phyloP scores from a whole-genome alignment of 64 coral and sea anemone species.

The Actinia equina region DNA sequence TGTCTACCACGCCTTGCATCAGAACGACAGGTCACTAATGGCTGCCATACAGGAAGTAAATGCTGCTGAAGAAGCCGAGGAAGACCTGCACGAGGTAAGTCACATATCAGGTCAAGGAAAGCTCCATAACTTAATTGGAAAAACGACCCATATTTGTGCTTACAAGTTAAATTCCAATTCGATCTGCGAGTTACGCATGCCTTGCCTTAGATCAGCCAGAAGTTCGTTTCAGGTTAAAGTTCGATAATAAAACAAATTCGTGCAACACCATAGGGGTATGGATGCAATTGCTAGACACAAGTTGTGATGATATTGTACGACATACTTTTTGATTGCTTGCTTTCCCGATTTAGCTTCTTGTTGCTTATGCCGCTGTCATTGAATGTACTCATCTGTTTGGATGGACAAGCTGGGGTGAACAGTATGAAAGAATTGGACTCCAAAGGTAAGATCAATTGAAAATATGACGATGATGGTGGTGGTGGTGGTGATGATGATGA shows the following conservation, averaged over 20 bases:
- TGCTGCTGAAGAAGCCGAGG: slow-evolving; percentile 87
- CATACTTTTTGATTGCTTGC: neutral
- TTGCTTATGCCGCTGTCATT: slow-evolving; percentile 79
- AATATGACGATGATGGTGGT: neutral
- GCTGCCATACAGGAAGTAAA: slow-evolving; percentile 88
- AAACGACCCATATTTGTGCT: too few relatives aligned
- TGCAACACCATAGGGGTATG: too few relatives aligned
- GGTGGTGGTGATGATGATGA: neutral
- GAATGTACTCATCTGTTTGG: slow-evolving; percentile 85
- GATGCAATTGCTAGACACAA: too few relatives aligned
- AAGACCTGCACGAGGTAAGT: slow-evolving; percentile 85
- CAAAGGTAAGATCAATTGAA: slow-evolving; percentile 56
- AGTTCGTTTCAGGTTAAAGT: too few relatives aligned
- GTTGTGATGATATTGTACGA: too few relatives aligned
- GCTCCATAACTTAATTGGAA: too few relatives aligned
- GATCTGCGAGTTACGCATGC: too few relatives aligned
- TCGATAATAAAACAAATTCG: too few relatives aligned
- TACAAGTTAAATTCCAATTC: too few relatives aligned
- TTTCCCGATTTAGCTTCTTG: slow-evolving; percentile 58
- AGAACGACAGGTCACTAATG: slow-evolving; percentile 87
- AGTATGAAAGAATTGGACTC: slow-evolving; percentile 78
- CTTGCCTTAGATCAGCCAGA: too few relatives aligned
- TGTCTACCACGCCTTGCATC: slow-evolving; percentile 81
- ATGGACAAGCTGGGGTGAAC: slow-evolving; percentile 70
- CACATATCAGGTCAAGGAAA: neutral